Evolutionary conservation across 2,113 vertebrate genomes (phyloP).

Genomic region (Equus przewalskii): DNA sequence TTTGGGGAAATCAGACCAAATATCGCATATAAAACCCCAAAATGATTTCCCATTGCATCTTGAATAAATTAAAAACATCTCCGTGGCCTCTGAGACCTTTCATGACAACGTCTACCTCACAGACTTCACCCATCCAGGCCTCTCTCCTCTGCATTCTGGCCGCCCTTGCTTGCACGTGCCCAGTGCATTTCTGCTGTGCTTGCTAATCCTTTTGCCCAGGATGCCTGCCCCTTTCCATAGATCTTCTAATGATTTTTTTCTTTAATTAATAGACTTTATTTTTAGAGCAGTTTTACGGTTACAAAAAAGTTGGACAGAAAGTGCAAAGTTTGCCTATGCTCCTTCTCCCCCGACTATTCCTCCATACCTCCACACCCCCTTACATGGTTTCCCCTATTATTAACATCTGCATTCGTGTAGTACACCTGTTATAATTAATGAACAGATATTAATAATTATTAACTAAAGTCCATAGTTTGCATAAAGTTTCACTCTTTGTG

Average conservation of each 20-base stretch:
- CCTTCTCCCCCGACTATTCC: not conserved
- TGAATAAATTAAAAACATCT: not conserved
- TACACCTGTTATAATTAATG: not conserved
- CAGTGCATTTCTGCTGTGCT: not conserved
- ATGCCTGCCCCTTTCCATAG: not conserved
- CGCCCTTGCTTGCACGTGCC: not conserved
- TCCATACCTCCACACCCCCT: fast-evolving
- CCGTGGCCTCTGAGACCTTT: not conserved
- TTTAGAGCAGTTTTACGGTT: not conserved
- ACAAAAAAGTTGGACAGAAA: not conserved
- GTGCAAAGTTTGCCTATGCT: not conserved
- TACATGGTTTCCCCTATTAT: not conserved
- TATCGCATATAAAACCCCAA: not conserved
- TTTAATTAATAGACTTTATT: not conserved
- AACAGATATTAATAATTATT: not conserved
- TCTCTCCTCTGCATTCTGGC: not conserved
- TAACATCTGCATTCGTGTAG: not conserved
- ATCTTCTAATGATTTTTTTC: not conserved
- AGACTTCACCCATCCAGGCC: not conserved
- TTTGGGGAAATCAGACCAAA: not conserved
- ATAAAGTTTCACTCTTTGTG: not conserved
- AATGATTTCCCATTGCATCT: not conserved
- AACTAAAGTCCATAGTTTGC: not conserved
- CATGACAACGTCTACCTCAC: fast-evolving
- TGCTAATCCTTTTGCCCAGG: not conserved